A percentile compares a stretch with the other conserved stretches of the same genome.
phyloP scores from a whole-genome alignment of 2,888 invertebrate genomes.

The Eupeodes latifasciatus region DNA sequence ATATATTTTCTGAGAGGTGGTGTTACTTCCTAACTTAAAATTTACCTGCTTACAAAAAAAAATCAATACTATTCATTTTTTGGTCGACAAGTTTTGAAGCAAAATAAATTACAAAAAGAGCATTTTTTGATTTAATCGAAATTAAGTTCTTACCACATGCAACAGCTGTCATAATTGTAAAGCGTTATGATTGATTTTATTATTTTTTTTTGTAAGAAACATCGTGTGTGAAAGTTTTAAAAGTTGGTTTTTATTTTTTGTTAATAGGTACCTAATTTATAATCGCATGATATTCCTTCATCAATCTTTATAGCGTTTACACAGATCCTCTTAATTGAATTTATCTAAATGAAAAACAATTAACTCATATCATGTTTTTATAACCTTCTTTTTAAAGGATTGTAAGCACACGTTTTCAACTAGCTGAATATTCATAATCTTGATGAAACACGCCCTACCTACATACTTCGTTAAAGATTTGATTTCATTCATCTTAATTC shows the following conservation, averaged over 20 bases:
- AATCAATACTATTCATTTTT: not conserved
- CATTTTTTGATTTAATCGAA: no score
- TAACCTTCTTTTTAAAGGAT: constrained; percentile 17
- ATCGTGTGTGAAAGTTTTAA: not conserved
- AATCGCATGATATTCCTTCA: constrained; percentile 17
- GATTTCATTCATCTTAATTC: constrained; percentile 30
- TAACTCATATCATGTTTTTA: constrained; percentile 39
- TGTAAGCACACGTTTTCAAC: constrained; percentile 38
- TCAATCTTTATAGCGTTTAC: constrained; percentile 22
- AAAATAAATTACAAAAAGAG: no score
- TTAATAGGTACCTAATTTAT: not conserved
- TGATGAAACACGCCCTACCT: not conserved
- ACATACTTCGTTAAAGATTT: not conserved
- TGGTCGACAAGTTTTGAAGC: not conserved
- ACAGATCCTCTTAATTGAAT: constrained; percentile 30
- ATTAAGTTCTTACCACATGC: not conserved
- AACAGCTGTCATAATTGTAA: not conserved
- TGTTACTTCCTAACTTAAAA: not conserved
- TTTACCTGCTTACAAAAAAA: constrained; percentile 1
- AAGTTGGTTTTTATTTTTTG: constrained; percentile 4
- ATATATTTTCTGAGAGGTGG: not conserved
- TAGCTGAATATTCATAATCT: constrained; percentile 32
- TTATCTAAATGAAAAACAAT: constrained; percentile 32
- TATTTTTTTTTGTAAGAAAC: not conserved
- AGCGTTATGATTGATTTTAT: not conserved